Evolutionary conservation across 2,113 vertebrate genomes (phyloP).

Genomic region (Chionomys nivalis): DNA sequence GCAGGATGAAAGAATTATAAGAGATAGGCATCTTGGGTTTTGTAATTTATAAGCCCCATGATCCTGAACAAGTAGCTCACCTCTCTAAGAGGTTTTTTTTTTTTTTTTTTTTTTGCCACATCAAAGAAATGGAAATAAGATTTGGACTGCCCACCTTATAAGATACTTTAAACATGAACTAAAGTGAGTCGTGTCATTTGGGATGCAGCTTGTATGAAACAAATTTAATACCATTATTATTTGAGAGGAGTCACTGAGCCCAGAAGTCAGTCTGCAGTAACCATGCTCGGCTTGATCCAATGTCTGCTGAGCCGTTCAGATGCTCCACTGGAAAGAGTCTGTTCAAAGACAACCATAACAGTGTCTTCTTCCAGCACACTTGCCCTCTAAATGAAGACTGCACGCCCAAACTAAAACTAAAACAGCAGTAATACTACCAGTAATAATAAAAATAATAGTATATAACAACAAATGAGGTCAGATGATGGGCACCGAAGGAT

Average conservation of each 20-base stretch:
- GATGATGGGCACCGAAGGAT: background rate
- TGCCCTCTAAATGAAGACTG: background rate
- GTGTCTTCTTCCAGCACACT: background rate
- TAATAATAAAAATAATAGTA: background rate
- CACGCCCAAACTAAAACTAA: background rate
- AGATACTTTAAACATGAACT: constrained; percentile 69
- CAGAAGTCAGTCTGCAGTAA: background rate
- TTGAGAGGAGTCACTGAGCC: constrained; percentile 51
- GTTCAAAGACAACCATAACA: background rate
- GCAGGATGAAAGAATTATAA: constrained; percentile 27
- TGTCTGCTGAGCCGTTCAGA: background rate
- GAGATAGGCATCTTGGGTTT: constrained; percentile 44
- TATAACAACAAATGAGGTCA: background rate
- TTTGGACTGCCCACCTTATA: constrained; percentile 55
- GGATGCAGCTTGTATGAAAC: constrained; percentile 56
- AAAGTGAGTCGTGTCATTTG: constrained; percentile 53
- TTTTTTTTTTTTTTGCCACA: constrained; percentile 8
- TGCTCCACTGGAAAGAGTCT: background rate
- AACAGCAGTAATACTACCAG: background rate
- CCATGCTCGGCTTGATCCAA: background rate
- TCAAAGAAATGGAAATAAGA: constrained; percentile 70
- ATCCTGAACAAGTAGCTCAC: constrained; percentile 56
- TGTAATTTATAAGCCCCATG: constrained; percentile 55
- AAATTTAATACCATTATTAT: constrained; percentile 64
- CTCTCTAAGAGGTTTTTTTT: background rate